phyloP scores from a whole-genome alignment of 2,797 vertebrate species.

The Distichodus sexfasciatus region DNA sequence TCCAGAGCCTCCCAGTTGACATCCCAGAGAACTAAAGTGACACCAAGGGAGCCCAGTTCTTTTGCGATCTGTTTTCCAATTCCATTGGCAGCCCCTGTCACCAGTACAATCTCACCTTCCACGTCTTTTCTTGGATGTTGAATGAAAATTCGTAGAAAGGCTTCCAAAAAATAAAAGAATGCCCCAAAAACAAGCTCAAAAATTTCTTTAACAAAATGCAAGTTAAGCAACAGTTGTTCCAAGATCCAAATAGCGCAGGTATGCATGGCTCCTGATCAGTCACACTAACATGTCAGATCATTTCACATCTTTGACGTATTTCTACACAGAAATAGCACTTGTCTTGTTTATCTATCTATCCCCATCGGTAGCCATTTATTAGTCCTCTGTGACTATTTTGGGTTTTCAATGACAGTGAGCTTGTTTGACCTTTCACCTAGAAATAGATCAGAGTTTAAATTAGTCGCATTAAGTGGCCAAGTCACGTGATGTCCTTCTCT shows the following conservation, averaged over 20 bases:
- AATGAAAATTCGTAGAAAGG: slow-evolving; percentile 42
- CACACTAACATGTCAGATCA: too few species aligned
- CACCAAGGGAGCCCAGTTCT: slow-evolving; percentile 37
- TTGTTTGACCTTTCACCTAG: slow-evolving; percentile 36
- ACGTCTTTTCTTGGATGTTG: slow-evolving; percentile 41
- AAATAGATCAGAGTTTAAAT: too few species aligned
- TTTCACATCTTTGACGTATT: too few species aligned
- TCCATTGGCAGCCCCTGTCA: slow-evolving; percentile 46
- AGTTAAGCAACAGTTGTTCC: slow-evolving; percentile 6
- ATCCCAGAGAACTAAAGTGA: slow-evolving; percentile 50
- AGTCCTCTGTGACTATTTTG: too few species aligned
- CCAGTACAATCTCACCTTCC: slow-evolving; percentile 45
- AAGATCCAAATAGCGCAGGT: slow-evolving; percentile 29
- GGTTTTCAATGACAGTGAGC: too few species aligned
- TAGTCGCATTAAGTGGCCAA: too few species aligned
- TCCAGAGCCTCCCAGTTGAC: slow-evolving; percentile 45
- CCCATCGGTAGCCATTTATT: too few species aligned
- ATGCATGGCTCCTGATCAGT: too few species aligned
- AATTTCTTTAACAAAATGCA: slow-evolving; percentile 35
- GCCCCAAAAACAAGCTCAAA: slow-evolving; percentile 34
- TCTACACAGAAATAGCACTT: too few species aligned
- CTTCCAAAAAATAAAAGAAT: slow-evolving; percentile 49
- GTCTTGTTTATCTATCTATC: too few species aligned
- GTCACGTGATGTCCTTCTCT: too few species aligned
- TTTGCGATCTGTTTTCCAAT: slow-evolving; percentile 43